Evolutionary conservation across 2,888 invertebrate genomes (phyloP).

Genomic region (Chymomyza amoena): DNA sequence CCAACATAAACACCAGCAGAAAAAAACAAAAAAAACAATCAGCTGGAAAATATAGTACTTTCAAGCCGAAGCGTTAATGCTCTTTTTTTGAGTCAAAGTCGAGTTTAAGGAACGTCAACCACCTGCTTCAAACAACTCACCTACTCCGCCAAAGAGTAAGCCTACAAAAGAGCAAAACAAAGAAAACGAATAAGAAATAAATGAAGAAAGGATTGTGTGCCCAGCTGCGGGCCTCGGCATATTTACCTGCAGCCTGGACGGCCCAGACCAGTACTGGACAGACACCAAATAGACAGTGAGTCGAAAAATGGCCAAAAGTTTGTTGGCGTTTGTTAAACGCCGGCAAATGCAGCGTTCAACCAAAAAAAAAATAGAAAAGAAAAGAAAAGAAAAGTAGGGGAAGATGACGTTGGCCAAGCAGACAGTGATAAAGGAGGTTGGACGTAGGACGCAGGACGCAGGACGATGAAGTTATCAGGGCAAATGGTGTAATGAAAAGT

Average conservation of each 20-base stretch:
- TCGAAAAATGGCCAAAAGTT: not conserved
- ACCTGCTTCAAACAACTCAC: too few species aligned
- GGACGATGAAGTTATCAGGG: not conserved
- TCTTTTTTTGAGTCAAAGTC: too few species aligned
- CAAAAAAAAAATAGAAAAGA: not conserved
- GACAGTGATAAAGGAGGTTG: conserved; percentile 10
- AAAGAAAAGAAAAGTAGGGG: too few species aligned
- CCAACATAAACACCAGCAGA: conserved; percentile 9
- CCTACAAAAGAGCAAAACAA: not conserved
- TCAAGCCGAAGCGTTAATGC: too few species aligned
- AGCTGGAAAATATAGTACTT: not conserved
- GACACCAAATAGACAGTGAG: not conserved
- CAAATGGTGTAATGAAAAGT: conserved; percentile 38
- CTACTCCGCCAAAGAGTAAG: not conserved
- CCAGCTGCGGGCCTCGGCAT: conserved; percentile 42
- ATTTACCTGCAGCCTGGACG: conserved; percentile 2
- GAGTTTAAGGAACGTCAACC: too few species aligned
- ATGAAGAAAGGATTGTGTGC: conserved; percentile 31
- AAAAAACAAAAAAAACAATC: conserved; percentile 2
- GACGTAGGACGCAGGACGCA: not conserved
- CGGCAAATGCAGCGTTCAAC: not conserved
- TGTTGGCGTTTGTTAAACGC: conserved; percentile 1
- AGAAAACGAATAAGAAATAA: not conserved
- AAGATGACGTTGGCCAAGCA: not conserved
- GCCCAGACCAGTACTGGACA: not conserved